phyloP scores from a whole-genome alignment of 2,797 vertebrate genomes.

The Macrochelys suwanniensis region DNA sequence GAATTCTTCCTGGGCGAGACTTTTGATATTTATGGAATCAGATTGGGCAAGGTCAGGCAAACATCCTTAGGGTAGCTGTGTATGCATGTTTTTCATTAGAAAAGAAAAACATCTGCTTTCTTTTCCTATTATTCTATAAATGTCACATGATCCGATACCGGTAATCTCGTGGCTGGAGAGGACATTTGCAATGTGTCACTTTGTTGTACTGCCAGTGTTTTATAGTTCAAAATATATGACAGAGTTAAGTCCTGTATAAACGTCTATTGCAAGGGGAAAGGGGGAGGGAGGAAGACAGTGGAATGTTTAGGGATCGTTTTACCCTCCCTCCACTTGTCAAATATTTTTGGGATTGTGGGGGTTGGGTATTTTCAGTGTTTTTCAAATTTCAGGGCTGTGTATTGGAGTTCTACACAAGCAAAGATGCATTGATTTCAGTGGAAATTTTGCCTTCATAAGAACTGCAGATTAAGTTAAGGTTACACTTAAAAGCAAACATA shows the following conservation, averaged over 20 bases:
- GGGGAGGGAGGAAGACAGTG: background rate
- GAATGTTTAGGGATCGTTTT: background rate
- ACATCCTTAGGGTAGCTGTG: background rate
- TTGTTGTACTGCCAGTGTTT: background rate
- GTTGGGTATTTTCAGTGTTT: background rate
- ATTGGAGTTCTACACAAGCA: background rate
- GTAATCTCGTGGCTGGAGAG: background rate
- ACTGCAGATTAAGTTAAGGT: background rate
- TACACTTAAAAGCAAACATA: background rate
- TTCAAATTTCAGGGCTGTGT: background rate
- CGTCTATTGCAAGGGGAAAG: accelerated
- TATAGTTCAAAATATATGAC: background rate
- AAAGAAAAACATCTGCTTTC: constrained; percentile 18
- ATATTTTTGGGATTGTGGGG: background rate
- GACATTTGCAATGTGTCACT: background rate
- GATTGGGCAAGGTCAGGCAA: background rate
- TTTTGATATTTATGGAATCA: background rate
- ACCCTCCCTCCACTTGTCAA: background rate
- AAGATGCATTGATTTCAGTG: background rate
- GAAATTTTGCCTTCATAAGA: background rate
- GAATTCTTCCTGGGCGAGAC: background rate
- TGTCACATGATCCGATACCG: background rate
- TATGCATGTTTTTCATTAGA: background rate
- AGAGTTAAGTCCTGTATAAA: background rate
- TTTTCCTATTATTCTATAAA: background rate